Conservation (phyloP, 2,888 invertebrate species). For the Drosophila tripunctata region DNA sequence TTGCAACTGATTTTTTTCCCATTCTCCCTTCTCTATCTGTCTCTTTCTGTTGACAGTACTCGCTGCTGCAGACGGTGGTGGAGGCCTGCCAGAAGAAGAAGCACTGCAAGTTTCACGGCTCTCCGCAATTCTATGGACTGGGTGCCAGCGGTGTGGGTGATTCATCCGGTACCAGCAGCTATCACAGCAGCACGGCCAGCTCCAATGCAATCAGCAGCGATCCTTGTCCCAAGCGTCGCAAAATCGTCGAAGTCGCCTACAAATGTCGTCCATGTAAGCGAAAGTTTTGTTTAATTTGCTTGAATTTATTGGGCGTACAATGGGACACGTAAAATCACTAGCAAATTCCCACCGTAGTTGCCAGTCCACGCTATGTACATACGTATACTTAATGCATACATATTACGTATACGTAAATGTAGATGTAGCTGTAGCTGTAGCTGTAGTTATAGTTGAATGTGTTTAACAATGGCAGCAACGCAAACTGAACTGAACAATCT, state of each 20-base stretch:
- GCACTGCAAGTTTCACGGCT: constrained; percentile 95
- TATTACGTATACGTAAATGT: constrained; percentile 4
- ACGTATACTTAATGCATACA: constrained; percentile 8
- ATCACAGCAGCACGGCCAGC: constrained; percentile 82
- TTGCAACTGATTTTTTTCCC: constrained; percentile 52
- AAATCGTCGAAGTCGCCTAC: constrained; percentile 97
- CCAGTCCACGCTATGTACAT: constrained; percentile 4
- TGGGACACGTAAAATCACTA: constrained; percentile 49
- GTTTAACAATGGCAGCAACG: constrained; percentile 6
- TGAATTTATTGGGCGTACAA: constrained; percentile 57
- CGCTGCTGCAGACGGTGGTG: constrained; percentile 96
- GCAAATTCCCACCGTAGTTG: constrained; percentile 28
- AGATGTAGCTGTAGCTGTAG: too few relatives aligned
- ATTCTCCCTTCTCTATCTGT: too few relatives aligned
- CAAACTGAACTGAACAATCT: constrained; percentile 40
- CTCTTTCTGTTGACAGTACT: constrained; percentile 89
- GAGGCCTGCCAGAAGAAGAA: constrained; percentile 97
- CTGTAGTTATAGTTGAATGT: too few relatives aligned
- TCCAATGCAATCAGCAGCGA: constrained; percentile 84
- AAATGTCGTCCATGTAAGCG: constrained; percentile 97
- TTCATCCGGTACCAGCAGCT: constrained; percentile 81
- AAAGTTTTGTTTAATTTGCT: constrained; percentile 57
- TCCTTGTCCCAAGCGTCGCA: constrained; percentile 95
- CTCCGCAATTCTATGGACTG: constrained; percentile 92
- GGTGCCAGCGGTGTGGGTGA: constrained; percentile 85